These are phyloP conservation scores for Colistium nudipinnis DNA, from an alignment of 2,113 vertebrate genomes.

Conservation along the genomic window DNA sequence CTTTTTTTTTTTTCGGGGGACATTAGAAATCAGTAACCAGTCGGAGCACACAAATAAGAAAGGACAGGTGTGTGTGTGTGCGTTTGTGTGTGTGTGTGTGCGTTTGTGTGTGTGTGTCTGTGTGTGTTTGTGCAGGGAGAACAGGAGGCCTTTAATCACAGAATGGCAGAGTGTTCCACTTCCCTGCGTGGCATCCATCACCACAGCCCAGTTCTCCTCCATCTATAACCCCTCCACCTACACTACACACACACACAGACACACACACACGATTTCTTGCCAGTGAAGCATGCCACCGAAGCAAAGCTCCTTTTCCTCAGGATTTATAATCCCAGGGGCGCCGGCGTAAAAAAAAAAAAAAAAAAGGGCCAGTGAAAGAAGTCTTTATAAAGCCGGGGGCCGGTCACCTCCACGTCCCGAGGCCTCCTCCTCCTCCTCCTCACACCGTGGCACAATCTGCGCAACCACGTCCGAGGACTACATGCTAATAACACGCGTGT, in stretches of 20 bases:
- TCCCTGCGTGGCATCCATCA: constrained; percentile 61
- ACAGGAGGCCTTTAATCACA: constrained; percentile 67
- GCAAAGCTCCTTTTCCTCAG: constrained; percentile 75
- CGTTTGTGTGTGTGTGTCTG: constrained; percentile 5
- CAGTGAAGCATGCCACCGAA: constrained; percentile 69
- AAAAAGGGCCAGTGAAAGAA: constrained; percentile 72
- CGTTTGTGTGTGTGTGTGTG: not conserved
- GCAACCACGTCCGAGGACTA: no score
- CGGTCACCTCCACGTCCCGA: no score
- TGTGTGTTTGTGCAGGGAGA: constrained; percentile 26
- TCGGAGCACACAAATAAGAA: constrained; percentile 1
- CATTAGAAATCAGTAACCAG: constrained; percentile 11
- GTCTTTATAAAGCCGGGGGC: constrained; percentile 72
- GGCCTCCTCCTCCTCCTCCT: no score
- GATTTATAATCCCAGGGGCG: constrained; percentile 74
- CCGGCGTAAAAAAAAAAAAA: no score
- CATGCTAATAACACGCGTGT: no score
- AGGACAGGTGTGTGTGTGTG: constrained; percentile 25
- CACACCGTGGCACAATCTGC: no score
- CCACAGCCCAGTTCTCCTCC: constrained; percentile 33
- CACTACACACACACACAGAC: constrained; percentile 24
- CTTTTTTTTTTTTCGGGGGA: constrained; percentile 3
- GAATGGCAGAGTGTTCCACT: constrained; percentile 64
- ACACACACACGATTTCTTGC: constrained; percentile 59
- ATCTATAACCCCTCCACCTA: constrained; percentile 49